These are phyloP conservation scores for Apoda limacodes DNA, from an alignment of 2,888 invertebrate species.

Conservation along the genomic window DNA sequence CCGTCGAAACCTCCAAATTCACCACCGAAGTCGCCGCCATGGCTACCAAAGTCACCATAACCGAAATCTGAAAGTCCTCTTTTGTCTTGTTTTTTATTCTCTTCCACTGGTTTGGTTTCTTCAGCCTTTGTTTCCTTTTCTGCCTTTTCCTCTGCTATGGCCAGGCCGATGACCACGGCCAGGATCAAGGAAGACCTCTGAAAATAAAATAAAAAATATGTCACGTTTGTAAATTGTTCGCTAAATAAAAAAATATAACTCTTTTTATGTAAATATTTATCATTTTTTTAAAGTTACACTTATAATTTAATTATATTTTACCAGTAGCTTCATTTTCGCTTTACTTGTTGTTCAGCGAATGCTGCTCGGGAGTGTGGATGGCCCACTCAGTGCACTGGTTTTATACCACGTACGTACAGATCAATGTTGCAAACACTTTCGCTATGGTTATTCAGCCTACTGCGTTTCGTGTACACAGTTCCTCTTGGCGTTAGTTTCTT, in stretches of 20 bases:
- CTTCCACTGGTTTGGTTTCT: slow-evolving; percentile 50
- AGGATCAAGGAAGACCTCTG: slow-evolving; percentile 62
- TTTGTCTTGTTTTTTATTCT: slow-evolving; percentile 67
- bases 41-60: slow-evolving; percentile 19
- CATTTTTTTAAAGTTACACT: slow-evolving; percentile 14
- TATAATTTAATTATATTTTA: slow-evolving; percentile 21
- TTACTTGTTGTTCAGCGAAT: slow-evolving; percentile 59
- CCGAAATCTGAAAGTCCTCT: slow-evolving; percentile 60
- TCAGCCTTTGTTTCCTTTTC: slow-evolving; percentile 58
- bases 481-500: too few relatives aligned
- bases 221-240: too few relatives aligned
- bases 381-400: slow-evolving; percentile 32
- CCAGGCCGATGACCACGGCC: slow-evolving; percentile 67
- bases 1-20: slow-evolving; percentile 20
- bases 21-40: slow-evolving; percentile 22
- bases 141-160: slow-evolving; percentile 67
- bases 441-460: too few relatives aligned
- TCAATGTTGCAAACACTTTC: slow-evolving; percentile 60
- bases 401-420: slow-evolving; percentile 54
- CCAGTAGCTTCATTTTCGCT: slow-evolving; percentile 66
- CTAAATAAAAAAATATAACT: too few relatives aligned
- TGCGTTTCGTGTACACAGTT: too few relatives aligned
- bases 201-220: too few relatives aligned
- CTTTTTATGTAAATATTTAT: slow-evolving; percentile 11
- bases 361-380: slow-evolving; percentile 53